Evolutionary conservation across 2,113 vertebrate genomes (phyloP).

Genomic region (Microcebus ravelobensis): DNA sequence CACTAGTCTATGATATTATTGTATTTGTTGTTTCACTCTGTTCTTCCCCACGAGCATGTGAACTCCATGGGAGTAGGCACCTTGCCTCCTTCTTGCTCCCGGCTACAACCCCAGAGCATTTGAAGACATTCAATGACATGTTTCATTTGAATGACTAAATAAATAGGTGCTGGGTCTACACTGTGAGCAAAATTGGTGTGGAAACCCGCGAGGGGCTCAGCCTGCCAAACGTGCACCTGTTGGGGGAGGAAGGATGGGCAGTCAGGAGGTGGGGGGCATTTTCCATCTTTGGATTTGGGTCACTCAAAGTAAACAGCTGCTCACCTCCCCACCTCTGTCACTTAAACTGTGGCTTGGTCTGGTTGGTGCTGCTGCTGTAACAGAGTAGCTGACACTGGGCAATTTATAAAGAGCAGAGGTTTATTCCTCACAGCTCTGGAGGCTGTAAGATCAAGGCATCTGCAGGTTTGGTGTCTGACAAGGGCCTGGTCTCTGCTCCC

Average conservation of each 20-base stretch:
- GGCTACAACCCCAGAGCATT: background rate
- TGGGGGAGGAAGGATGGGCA: background rate
- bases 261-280: accelerated
- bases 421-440: background rate
- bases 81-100: background rate
- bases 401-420: background rate
- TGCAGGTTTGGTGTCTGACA: background rate
- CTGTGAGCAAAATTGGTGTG: background rate
- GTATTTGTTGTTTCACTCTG: background rate
- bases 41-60: background rate
- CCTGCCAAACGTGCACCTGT: background rate
- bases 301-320: background rate
- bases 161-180: background rate
- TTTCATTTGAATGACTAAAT: background rate
- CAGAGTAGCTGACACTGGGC: background rate
- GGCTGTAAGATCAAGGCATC: background rate
- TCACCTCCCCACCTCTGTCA: background rate
- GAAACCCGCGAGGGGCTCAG: background rate
- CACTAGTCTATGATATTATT: background rate
- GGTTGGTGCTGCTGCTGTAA: background rate
- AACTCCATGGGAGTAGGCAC: background rate
- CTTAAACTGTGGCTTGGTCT: background rate
- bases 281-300: background rate
- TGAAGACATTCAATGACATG: background rate
- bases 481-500: background rate